Evolutionary conservation across 1,140 invertebrate genomes (phyloP), one percentile per base, ranked within the genome.

Genomic region (Brachionus rotundiformis): DNA sequence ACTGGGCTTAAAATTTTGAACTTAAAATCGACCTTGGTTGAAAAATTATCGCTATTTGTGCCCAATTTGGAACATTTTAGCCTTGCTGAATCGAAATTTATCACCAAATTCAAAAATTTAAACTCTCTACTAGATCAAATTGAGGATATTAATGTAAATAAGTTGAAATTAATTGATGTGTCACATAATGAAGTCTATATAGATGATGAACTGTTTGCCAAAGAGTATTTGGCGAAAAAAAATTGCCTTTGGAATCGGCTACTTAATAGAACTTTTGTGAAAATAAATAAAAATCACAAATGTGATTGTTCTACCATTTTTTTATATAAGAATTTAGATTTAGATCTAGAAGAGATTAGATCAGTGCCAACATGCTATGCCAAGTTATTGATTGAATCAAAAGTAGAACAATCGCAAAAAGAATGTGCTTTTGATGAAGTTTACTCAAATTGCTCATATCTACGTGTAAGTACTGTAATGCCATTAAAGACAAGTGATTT

Each of bases 51-150:
- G 19, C 6, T 68, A 4, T 23, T 36, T 31, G 16, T 31, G 7
- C 16, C 31, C 6, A 41, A 36, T 68, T 68, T 68, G 19, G 33
- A 36, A n/a, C 29, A 16, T 29, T n/a, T 63, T 27, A 6, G 0
- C 29, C 61, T 63, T 10, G 61, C 61, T 19, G 61, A 63, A 4
- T 63, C 61, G 3, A 63, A 63, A 16, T 23, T 33, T 16, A 5
- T 68, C 5, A 33, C 29, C 13, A 68, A 68, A 36, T 68, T 33
- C 16, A 36, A 68, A 68, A 68, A 68, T 68, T 68, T 68, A 68
- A 68, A 68, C 29, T 33, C 27, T n/a, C n/a, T 68, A 36, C 19
- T 68, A 68, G 33, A 68, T 19, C 16, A 68, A 19, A 19, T 68
- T 16, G 31, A 68, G 23, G 16, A 4, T 19, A 33, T 19, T n/a